Conservation (phyloP, 2,888 invertebrate species). For the Cosmia pyralina region DNA sequence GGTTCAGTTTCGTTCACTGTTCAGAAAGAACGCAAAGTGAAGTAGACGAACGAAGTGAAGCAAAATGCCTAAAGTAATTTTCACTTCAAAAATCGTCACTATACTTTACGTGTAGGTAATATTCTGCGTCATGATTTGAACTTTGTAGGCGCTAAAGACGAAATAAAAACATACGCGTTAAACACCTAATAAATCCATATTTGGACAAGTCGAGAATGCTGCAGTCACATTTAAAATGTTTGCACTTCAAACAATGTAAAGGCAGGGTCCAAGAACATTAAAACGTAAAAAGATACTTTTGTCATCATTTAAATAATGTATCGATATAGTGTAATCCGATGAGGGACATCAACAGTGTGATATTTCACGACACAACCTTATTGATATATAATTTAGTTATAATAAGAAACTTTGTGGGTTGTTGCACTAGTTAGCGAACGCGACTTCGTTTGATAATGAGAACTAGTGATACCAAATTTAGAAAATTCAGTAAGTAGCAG, state of each 20-base stretch:
- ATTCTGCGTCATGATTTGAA: background rate
- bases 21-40: background rate
- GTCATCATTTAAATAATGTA: conserved; percentile 59
- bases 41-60: no score
- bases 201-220: conserved; percentile 33
- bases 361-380: conserved; percentile 56
- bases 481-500: background rate
- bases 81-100: background rate
- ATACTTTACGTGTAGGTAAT: background rate
- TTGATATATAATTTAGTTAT: conserved; percentile 59
- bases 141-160: conserved; percentile 28
- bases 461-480: background rate
- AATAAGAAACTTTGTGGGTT: conserved; percentile 48
- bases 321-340: conserved; percentile 68
- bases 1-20: background rate
- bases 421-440: conserved; percentile 36
- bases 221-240: conserved; percentile 55
- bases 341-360: conserved; percentile 56
- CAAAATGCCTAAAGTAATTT: background rate
- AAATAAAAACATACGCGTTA: conserved; percentile 34
- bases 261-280: conserved; percentile 64
- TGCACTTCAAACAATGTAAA: conserved; percentile 72
- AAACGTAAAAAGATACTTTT: conserved; percentile 69
- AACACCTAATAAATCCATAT: conserved; percentile 59
- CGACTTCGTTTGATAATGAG: conserved; percentile 19